Conservation (phyloP, 1,140 invertebrate species). For the Zaprionus taronus region DNA sequence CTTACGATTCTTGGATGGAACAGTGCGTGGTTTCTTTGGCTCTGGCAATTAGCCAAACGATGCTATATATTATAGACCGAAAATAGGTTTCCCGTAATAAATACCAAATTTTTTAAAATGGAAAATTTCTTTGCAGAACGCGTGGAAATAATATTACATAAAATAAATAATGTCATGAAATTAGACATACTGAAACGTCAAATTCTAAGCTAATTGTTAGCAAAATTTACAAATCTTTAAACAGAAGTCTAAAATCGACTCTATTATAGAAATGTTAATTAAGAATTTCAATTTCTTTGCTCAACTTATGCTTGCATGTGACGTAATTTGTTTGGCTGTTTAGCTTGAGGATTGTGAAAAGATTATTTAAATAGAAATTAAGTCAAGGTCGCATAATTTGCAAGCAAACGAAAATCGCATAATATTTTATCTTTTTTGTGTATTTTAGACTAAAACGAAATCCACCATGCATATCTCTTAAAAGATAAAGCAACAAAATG, state of each 20-base stretch:
- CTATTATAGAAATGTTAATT: constrained; percentile 33
- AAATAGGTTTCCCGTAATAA: constrained; percentile 74
- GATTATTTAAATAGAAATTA: constrained; percentile 81
- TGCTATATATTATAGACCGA: constrained; percentile 54
- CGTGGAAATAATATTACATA: constrained; percentile 59
- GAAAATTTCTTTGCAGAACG: constrained; percentile 60
- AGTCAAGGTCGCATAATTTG: constrained; percentile 80
- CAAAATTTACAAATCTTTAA: constrained; percentile 42
- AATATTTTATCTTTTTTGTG: constrained; percentile 20
- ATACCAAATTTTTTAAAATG: constrained; percentile 62
- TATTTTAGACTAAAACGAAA: constrained; percentile 31
- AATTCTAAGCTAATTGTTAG: constrained; percentile 45
- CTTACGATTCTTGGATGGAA: constrained; percentile 18
- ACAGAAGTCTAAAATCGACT: constrained; percentile 32
- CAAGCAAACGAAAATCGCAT: constrained; percentile 58
- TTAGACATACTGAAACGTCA: constrained; percentile 16
- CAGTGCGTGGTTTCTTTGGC: constrained; percentile 61
- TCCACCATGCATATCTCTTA: neutral
- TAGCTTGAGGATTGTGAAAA: constrained; percentile 60
- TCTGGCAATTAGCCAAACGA: constrained; percentile 67
- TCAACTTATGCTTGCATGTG: constrained; percentile 29
- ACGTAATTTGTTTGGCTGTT: constrained; percentile 61
- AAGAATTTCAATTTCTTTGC: constrained; percentile 34
- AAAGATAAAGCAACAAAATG: constrained; percentile 24
- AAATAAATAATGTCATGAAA: constrained; percentile 58